Percentiles rank a stretch among this genome's conserved stretches.
These are phyloP conservation scores for Tachyglossus aculeatus DNA, from an alignment of 2,797 vertebrate species.

Conservation along the genomic window DNA sequence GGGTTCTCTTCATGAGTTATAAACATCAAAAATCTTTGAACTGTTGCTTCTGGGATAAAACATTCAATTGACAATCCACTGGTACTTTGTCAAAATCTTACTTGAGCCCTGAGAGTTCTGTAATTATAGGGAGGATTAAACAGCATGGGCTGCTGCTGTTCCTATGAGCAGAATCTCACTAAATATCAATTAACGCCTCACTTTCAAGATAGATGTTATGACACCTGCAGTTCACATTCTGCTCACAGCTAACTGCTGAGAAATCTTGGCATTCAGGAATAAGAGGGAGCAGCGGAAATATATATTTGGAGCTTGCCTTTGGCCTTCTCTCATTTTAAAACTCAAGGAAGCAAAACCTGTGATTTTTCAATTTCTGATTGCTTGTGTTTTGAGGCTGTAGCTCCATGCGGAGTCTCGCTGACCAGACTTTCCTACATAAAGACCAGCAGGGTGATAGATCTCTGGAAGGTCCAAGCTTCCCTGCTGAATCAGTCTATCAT, in stretches of 20 bases:
- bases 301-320: neutral
- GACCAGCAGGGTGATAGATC: neutral
- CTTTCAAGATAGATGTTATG: conserved; percentile 31
- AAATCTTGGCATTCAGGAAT: conserved; percentile 8
- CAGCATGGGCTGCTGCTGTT: conserved; percentile 10
- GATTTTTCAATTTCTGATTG: neutral
- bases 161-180: neutral
- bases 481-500: too few species aligned
- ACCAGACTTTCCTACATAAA: neutral
- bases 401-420: too few species aligned
- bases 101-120: neutral
- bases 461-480: neutral
- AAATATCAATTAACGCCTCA: conserved; percentile 34
- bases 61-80: neutral
- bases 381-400: neutral
- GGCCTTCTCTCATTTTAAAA: neutral
- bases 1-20: neutral
- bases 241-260: conserved; percentile 24
- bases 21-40: neutral
- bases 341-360: neutral
- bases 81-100: conserved; percentile 18
- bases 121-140: neutral
- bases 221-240: conserved; percentile 33
- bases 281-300: neutral
- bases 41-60: neutral